Percentiles rank a stretch among this genome's conserved stretches.
Conservation (phyloP, 2,888 invertebrate genomes). For the Seira sanloemensis region DNA sequence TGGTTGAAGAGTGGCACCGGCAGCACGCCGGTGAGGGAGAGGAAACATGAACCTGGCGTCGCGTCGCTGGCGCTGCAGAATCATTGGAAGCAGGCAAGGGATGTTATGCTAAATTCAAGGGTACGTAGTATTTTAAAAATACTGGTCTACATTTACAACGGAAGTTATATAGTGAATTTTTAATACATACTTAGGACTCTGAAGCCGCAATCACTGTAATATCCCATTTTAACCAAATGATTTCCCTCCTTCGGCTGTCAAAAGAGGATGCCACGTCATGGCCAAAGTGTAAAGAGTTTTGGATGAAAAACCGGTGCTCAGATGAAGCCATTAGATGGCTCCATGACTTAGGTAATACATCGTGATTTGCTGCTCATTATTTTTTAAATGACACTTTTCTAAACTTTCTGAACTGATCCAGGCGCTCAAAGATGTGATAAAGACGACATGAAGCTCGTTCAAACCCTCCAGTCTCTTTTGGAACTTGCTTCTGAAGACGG, state of each 20-base stretch:
- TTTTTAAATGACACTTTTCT: too few species aligned
- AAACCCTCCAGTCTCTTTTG: constrained; percentile 69
- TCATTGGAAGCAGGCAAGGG: constrained; percentile 71
- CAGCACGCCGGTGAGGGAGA: constrained; percentile 65
- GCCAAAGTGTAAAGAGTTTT: constrained; percentile 69
- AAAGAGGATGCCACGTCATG: constrained; percentile 61
- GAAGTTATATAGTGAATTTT: not conserved
- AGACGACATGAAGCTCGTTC: constrained; percentile 69
- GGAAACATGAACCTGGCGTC: constrained; percentile 65
- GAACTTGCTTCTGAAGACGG: constrained; percentile 71
- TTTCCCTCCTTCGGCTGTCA: constrained; percentile 64
- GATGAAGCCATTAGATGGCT: constrained; percentile 71
- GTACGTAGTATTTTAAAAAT: constrained; percentile 6
- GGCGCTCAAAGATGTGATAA: constrained; percentile 68
- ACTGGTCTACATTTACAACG: not conserved
- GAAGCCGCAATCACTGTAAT: constrained; percentile 70
- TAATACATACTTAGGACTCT: constrained; percentile 49
- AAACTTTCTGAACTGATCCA: constrained; percentile 19
- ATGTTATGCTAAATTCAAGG: constrained; percentile 61
- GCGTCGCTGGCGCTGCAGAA: constrained; percentile 67
- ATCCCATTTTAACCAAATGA: constrained; percentile 71
- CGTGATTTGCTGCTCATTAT: not conserved
- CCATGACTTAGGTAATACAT: constrained; percentile 49
- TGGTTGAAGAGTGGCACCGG: constrained; percentile 58
- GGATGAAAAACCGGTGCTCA: constrained; percentile 71